Evolutionary conservation across 2,888 invertebrate species (phyloP), one percentile per base, ranked within the genome.

Genomic region (Spodoptera littoralis): DNA sequence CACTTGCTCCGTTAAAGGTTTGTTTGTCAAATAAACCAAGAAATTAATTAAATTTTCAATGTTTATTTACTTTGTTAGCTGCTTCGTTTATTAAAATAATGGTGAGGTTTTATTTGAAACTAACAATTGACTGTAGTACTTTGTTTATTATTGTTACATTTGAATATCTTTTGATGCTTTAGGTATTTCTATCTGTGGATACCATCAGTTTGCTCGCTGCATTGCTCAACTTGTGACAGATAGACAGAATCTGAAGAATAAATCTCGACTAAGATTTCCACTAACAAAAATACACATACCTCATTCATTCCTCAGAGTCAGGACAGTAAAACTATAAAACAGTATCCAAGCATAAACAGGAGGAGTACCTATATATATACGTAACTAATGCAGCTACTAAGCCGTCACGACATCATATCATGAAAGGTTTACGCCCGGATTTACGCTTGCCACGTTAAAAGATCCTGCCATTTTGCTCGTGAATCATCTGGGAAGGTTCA

Each of bases 381-480:
- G 8, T 42, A 43, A 58, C 42, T 46, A 50, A 50, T 36, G 36
- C 9, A 53, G 49, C 27, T 49, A 36, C 59, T 12, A 69, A 45
- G 12, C 27, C 48, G 45, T 53, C 18, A 46, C 27, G 27, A 42
- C 41, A 47, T 44, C 55, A 13, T 53, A 46, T 53, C 45, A 22
- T 47, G n/a, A 61, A 52, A 46, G 46, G 50, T 51, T 53, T 50
- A 59, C 30, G 56, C 36, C 24, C 50, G 43, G 54, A 58, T 73
- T 54, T 61, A 58, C 50, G 43, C 44, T 67, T n/a, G 51, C 57
- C 24, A 58, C 43, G 54, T 55, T 58, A 44, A 57, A 72, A 57
- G 45, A 61, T 55, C 46, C 24, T 56, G 46, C 36, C 63, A 63
- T 68, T 63, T 74, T 59, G 62, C 63, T 73, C 71, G 58, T 71